Conservation (phyloP, 2,113 vertebrate species). For the Benitochromis conjunctus region DNA sequence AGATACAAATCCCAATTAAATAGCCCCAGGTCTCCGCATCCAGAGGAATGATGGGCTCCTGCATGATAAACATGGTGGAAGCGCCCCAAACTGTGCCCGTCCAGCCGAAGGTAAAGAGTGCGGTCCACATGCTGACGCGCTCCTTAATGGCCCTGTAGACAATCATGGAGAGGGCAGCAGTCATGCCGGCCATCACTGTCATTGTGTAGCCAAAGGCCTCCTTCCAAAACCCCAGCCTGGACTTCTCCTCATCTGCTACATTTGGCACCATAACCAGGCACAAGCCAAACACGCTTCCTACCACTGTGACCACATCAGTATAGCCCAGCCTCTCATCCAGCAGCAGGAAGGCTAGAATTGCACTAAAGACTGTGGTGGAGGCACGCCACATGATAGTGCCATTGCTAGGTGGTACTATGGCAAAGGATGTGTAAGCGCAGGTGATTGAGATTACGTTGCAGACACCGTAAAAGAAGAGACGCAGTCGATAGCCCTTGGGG, state of each 20-base stretch:
- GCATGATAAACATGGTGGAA: conserved; percentile 96
- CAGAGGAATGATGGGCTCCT: conserved; percentile 93
- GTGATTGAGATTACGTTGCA: conserved; percentile 98
- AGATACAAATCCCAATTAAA: conserved; percentile 91
- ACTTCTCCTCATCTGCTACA: conserved; percentile 86
- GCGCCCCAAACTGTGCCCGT: conserved; percentile 94
- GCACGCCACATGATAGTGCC: conserved; percentile 98
- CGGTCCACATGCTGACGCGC: conserved; percentile 97
- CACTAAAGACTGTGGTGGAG: conserved; percentile 94
- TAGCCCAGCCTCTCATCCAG: conserved; percentile 90
- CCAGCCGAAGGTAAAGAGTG: conserved; percentile 97
- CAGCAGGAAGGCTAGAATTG: conserved; percentile 90
- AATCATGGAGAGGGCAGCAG: conserved; percentile 96
- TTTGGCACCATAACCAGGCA: conserved; percentile 97
- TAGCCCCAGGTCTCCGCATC: conserved; percentile 96
- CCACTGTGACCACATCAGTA: conserved; percentile 83
- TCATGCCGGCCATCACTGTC: conserved; percentile 94
- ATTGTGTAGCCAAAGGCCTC: conserved; percentile 98
- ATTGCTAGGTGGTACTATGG: conserved; percentile 95
- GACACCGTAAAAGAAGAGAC: conserved; percentile 92
- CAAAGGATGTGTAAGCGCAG: conserved; percentile 97
- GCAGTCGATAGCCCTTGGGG: conserved; percentile 86
- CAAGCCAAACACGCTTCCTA: conserved; percentile 88
- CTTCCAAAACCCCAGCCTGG: conserved; percentile 89
- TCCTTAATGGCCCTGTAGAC: conserved; percentile 95